phyloP scores from a whole-genome alignment of 2,113 vertebrate genomes.

The Pedionomus torquatus region DNA sequence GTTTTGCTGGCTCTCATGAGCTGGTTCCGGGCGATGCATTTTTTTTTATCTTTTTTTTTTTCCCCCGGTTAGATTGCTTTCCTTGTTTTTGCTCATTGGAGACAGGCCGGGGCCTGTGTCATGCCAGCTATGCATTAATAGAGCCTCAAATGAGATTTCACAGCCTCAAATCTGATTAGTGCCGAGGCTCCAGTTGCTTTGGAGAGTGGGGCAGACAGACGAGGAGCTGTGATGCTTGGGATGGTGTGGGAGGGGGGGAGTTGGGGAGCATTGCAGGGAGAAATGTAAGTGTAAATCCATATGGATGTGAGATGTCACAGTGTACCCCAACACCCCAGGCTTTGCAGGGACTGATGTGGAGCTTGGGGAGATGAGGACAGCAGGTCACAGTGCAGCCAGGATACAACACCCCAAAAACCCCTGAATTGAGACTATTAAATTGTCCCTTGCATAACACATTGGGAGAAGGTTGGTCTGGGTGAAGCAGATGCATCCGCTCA shows the following conservation, averaged over 20 bases:
- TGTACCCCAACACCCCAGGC: neutral
- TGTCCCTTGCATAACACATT: rapidly evolving
- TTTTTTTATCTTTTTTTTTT: neutral
- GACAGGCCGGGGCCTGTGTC: slow-evolving; percentile 50
- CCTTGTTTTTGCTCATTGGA: slow-evolving; percentile 40
- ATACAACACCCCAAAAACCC: neutral
- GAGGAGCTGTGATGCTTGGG: neutral
- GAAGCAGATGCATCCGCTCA: neutral
- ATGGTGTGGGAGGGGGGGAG: neutral
- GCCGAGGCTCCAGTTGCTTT: slow-evolving; percentile 28
- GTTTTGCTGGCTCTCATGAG: neutral
- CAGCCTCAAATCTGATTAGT: slow-evolving; percentile 69
- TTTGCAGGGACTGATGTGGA: rapidly evolving
- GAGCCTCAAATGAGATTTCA: slow-evolving; percentile 74
- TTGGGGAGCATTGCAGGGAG: too few species aligned
- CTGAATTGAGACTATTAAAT: neutral
- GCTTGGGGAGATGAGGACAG: neutral
- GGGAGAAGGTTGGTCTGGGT: neutral
- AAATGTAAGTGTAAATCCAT: neutral
- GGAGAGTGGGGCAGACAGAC: neutral
- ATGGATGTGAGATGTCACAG: rapidly evolving
- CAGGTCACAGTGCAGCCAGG: rapidly evolving
- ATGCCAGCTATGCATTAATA: slow-evolving; percentile 66
- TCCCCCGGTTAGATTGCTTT: slow-evolving; percentile 18
- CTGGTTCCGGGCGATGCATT: neutral